These are phyloP conservation scores for Hetaerina titia DNA, from an alignment of 2,888 invertebrate species.

Conservation along the genomic window DNA sequence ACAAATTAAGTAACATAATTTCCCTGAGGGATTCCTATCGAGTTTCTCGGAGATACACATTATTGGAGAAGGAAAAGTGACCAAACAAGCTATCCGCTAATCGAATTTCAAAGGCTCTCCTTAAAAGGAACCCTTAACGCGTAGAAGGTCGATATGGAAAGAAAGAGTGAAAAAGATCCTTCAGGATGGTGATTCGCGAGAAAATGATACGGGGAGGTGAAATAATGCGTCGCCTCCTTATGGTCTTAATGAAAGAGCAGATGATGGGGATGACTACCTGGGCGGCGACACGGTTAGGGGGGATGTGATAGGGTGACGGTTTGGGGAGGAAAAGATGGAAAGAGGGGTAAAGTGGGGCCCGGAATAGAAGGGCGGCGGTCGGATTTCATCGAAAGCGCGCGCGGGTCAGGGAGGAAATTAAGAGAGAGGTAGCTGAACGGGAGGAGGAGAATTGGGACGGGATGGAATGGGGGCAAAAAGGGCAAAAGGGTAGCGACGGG, in stretches of 20 bases:
- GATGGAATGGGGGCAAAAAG: not conserved
- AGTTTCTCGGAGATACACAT: no score
- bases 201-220: not conserved
- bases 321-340: not conserved
- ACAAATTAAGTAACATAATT: no score
- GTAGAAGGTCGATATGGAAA: not conserved
- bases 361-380: not conserved
- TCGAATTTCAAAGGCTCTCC: not conserved
- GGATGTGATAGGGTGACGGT: not conserved
- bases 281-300: not conserved
- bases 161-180: no score
- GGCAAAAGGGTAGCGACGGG: not conserved
- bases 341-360: no score
- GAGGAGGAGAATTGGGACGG: not conserved
- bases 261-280: not conserved
- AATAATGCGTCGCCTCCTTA: slow-evolving; percentile 8
- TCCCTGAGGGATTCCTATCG: no score
- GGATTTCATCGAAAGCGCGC: not conserved
- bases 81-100: not conserved
- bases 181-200: not conserved
- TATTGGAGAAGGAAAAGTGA: no score
- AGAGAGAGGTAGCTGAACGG: not conserved
- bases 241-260: slow-evolving; percentile 10
- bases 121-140: not conserved
- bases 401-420: slow-evolving; percentile 18